A percentile compares a stretch with the other conserved stretches of the same genome.
phyloP scores from a whole-genome alignment of 2,888 invertebrate species.

The Limnephilus marmoratus region DNA sequence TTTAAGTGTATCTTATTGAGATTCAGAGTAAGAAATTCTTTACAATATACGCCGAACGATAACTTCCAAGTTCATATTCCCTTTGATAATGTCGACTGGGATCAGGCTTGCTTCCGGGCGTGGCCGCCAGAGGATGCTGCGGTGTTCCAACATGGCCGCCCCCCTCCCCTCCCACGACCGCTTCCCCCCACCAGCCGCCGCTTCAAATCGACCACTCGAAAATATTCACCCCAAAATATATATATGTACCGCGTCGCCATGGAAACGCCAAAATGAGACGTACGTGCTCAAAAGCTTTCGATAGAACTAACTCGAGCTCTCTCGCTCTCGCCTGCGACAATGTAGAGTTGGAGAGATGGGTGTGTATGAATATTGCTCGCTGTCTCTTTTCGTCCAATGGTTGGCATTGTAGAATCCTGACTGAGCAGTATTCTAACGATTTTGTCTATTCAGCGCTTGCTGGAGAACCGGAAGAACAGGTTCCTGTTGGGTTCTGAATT shows the following conservation, averaged over 20 bases:
- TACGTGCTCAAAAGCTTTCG: conserved; percentile 46
- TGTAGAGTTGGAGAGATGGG: not conserved
- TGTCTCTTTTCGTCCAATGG: conserved; percentile 35
- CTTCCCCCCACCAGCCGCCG: conserved; percentile 69
- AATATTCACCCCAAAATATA: conserved; percentile 79
- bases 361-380: not conserved
- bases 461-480: conserved; percentile 55
- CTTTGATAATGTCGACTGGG: conserved; percentile 45
- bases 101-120: conserved; percentile 42
- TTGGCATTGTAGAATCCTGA: conserved; percentile 17
- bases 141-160: conserved; percentile 77
- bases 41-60: not conserved
- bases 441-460: conserved; percentile 41
- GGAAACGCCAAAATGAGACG: conserved; percentile 45
- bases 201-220: conserved; percentile 69
- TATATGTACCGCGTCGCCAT: conserved; percentile 71
- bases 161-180: conserved; percentile 70
- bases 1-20: not conserved
- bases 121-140: conserved; percentile 51
- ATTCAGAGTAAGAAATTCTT: not conserved
- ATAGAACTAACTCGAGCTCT: conserved; percentile 12
- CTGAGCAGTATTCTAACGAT: conserved; percentile 38
- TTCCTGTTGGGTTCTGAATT: conserved; percentile 56
- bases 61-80: not conserved
- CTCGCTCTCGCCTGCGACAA: not conserved